Evolutionary conservation across 2,797 vertebrate species (phyloP).

Genomic region (Cichlasoma orientale): DNA sequence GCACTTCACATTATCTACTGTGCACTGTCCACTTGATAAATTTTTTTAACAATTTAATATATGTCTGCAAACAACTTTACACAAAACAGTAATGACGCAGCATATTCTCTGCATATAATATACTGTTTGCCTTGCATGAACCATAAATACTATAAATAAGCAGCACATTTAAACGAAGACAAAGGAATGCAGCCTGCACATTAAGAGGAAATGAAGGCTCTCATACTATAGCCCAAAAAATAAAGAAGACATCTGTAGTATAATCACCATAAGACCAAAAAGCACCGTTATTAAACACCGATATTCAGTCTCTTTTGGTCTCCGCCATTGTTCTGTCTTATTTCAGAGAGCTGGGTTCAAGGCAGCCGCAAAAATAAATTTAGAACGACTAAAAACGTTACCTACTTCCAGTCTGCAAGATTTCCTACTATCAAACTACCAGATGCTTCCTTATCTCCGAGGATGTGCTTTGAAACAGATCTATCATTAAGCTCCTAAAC

Average conservation of each 20-base stretch:
- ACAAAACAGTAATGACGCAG: conserved; percentile 1
- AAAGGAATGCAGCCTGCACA: conserved; percentile 16
- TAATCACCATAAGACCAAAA: background rate
- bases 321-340: background rate
- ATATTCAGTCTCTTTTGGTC: background rate
- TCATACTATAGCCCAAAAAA: background rate
- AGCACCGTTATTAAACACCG: background rate
- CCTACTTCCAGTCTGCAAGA: background rate
- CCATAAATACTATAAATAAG: conserved; percentile 26
- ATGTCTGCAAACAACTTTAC: conserved; percentile 15
- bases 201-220: conserved; percentile 16
- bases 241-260: background rate
- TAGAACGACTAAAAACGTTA: background rate
- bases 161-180: conserved; percentile 25
- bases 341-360: background rate
- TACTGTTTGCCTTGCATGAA: conserved; percentile 5
- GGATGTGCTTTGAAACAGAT: conserved; percentile 14
- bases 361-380: background rate
- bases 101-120: background rate
- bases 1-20: background rate
- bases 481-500: background rate
- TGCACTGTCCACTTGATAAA: conserved; percentile 4
- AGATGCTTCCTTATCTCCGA: conserved; percentile 44
- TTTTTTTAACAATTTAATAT: conserved; percentile 22
- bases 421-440: conserved; percentile 10